Evolutionary conservation across 2,888 invertebrate species (phyloP).

Genomic region (Limnephilus auricula): DNA sequence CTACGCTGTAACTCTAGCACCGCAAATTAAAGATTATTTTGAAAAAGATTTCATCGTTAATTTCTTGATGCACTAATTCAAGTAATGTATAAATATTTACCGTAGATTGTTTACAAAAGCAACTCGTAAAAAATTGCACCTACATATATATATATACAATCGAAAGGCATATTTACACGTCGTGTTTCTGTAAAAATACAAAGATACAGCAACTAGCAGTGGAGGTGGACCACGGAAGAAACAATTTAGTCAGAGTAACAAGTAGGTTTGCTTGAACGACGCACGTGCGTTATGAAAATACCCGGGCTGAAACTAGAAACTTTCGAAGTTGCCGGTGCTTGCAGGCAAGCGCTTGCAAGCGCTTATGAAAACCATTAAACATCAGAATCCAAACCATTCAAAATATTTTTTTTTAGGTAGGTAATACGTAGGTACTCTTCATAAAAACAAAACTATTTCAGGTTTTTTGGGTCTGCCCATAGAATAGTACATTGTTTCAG

Average conservation of each 20-base stretch:
- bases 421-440: not conserved
- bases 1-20: not conserved
- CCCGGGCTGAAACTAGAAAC: not conserved
- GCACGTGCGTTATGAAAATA: not conserved
- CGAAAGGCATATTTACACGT: not conserved
- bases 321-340: not conserved
- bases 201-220: not conserved
- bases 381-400: not conserved
- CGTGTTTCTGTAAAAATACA: not conserved
- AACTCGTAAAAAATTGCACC: not conserved
- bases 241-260: too few species aligned
- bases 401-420: not conserved
- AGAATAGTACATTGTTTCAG: too few species aligned
- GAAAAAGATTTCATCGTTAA: not conserved
- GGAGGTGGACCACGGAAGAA: not conserved
- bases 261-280: too few species aligned
- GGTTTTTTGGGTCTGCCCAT: too few species aligned
- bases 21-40: not conserved
- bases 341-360: too few species aligned
- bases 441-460: too few species aligned
- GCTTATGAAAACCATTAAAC: too few species aligned
- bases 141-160: not conserved
- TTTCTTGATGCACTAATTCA: not conserved
- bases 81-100: not conserved
- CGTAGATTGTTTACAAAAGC: not conserved